Base-by-base conservation (phyloP, 2,113 vertebrate species). In the Saguinus imperator region DNA sequence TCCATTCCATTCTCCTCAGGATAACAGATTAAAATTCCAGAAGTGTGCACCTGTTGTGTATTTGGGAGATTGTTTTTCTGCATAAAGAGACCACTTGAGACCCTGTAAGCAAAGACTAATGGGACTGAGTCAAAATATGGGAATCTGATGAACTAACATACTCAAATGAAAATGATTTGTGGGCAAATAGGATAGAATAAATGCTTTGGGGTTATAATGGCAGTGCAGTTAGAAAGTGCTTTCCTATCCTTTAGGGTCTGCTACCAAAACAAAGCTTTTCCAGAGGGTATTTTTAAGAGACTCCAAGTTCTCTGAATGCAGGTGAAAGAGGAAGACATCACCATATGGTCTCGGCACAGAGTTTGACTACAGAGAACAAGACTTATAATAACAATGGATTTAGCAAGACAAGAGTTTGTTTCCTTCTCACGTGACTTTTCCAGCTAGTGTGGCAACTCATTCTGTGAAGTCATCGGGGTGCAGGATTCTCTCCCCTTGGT, bases 101-200 rank as follows among this genome's bases (percentile, higher is more conserved):
- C 14, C 23, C 80, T 61, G 55, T 50, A n/a, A 77, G 75, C 43
- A 57, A 43, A 79, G 82, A 50, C 45, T 64, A 50, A 79, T 32
- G 82, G 43, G 66, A 73, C 93, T 73, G 94, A 94, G 86, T 94
- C 83, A 76, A 73, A 94, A 86, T 86, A 94, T 93, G 89, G 89
- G 79, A 85, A 83, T 57, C 3, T 12, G 81, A 72, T 32, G 95
- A 88, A 32, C 6, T 32, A 11, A 72, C 0, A 1, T 23, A 48
- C 70, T 77, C 3, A 0, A 50, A 48, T 35, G 21, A 57, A 72
- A 73, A 91, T 3, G 77, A 95, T n/a, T 32, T 2, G 3, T 13
- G 27, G 81, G 76, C 27, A 72, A 21, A 66, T 0, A 66, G 21
- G 5, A 45, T 12, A 1, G 5, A 43, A 50, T 23, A 73, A 87